Base-by-base conservation (phyloP, 2,113 vertebrate genomes). In the Gobio gobio region DNA sequence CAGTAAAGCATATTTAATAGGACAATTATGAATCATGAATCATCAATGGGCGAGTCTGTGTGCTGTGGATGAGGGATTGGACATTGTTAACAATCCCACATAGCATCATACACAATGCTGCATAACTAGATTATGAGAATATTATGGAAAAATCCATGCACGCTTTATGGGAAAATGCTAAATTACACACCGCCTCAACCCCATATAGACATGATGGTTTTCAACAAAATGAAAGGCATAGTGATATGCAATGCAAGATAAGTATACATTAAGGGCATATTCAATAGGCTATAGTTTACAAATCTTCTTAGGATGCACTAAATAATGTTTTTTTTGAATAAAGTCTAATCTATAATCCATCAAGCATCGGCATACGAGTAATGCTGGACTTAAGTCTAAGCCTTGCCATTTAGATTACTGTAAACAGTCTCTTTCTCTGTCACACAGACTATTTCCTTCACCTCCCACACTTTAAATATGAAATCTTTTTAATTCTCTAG, bases 321-420 rank as follows among this genome's bases (percentile, higher is more conserved):
- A 87, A 88, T 84, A 86, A 81, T 83, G 61, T 82, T 86, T 56
- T 56, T 85, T 73, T 61, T 84, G 40, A 68, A 82, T 88, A 66
- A 83, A 82, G 22, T 85, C 64, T 74, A 85, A 88, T 86, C 70
- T 77, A 88, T 86, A 87, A 88, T 86, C 87, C 83, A 87, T 77
- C 40, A n/a, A 45, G 36, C 61, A 87, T 80, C 10, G 29, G 76
- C 64, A 83, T 83, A 83, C 86, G 33, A 73, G 82, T 82, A 82
- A 77, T 85, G 78, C 68, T 24, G 13, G 61, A 82, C 36, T 88
- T 86, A 85, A 29, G 29, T 47, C 51, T 86, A 87, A 90, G 66
- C 84, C 75, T 58, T 61, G 77, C 26, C 85, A 78, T 87, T 87
- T 86, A 87, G 61, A 86, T 85, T 74, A 84, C 70, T 56, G 76